Evolutionary conservation across 2,888 invertebrate genomes (phyloP).

Genomic region (Prostheceraeus crozeri): DNA sequence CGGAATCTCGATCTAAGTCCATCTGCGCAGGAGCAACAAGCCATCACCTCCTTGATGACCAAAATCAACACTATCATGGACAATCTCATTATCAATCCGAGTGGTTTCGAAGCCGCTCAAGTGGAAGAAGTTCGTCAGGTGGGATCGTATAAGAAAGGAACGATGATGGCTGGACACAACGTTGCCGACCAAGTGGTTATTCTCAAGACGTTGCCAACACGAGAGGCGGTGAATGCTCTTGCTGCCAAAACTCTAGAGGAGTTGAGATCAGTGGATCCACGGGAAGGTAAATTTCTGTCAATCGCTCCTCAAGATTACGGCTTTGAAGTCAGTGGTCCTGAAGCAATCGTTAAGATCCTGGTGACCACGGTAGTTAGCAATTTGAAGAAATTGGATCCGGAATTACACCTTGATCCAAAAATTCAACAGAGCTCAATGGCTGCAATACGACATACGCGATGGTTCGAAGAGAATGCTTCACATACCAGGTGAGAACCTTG

Average conservation of each 20-base stretch:
- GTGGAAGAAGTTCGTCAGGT: conserved; percentile 89
- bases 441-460: conserved; percentile 85
- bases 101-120: conserved; percentile 85
- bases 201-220: conserved; percentile 83
- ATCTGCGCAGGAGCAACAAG: conserved; percentile 77
- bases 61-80: conserved; percentile 89
- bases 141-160: conserved; percentile 94
- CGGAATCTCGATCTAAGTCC: conserved; percentile 85
- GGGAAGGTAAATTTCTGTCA: conserved; percentile 48
- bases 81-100: conserved; percentile 84
- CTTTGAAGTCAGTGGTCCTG: conserved; percentile 55
- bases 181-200: conserved; percentile 93
- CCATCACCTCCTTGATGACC: conserved; percentile 77
- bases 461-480: conserved; percentile 96
- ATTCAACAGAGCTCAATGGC: conserved; percentile 80
- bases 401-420: conserved; percentile 66
- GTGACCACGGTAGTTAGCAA: conserved; percentile 90
- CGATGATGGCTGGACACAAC: conserved; percentile 88
- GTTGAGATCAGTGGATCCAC: conserved; percentile 63
- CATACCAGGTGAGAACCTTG: conserved; percentile 72
- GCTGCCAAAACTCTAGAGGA: conserved; percentile 79
- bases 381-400: conserved; percentile 81
- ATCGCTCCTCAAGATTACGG: conserved; percentile 33
- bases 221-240: conserved; percentile 81
- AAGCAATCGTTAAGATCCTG: conserved; percentile 78